phyloP scores from a whole-genome alignment of 2,888 invertebrate species.

The Clostera curtula region DNA sequence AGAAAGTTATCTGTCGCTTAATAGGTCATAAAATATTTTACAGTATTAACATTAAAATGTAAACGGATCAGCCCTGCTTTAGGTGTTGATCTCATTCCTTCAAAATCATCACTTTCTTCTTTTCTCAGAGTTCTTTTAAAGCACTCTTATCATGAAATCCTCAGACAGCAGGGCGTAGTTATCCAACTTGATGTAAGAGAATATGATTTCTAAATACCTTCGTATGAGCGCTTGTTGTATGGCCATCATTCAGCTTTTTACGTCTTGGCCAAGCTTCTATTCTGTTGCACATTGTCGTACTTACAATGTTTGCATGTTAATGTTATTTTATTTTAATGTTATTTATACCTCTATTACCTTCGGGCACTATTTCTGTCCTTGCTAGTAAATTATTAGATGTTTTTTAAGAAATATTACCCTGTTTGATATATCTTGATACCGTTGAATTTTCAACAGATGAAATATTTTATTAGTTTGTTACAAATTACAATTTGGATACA shows the following conservation, averaged over 20 bases:
- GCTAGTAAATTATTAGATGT: too few relatives aligned
- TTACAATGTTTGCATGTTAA: constrained; percentile 50
- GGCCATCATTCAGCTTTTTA: constrained; percentile 61
- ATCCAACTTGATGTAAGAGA: constrained; percentile 31
- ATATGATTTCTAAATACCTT: constrained; percentile 34
- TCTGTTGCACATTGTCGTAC: constrained; percentile 48
- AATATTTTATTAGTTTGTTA: too few relatives aligned
- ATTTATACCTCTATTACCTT: too few relatives aligned
- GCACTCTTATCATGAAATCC: constrained; percentile 48
- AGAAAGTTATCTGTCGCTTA: too few relatives aligned
- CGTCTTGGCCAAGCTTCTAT: constrained; percentile 67
- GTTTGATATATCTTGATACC: too few relatives aligned
- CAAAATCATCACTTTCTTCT: constrained; percentile 14
- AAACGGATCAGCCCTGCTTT: too few relatives aligned
- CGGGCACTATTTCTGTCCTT: too few relatives aligned
- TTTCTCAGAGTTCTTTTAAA: constrained; percentile 18
- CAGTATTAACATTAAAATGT: too few relatives aligned
- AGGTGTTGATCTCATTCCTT: not conserved
- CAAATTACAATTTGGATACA: not conserved
- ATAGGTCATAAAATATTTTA: too few relatives aligned
- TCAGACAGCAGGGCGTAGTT: constrained; percentile 67
- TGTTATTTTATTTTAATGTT: too few relatives aligned
- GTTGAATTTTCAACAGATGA: too few relatives aligned
- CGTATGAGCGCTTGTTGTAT: constrained; percentile 49
- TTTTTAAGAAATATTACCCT: too few relatives aligned